Conservation (phyloP, 2,888 invertebrate genomes). For the Lycaena phlaeas region DNA sequence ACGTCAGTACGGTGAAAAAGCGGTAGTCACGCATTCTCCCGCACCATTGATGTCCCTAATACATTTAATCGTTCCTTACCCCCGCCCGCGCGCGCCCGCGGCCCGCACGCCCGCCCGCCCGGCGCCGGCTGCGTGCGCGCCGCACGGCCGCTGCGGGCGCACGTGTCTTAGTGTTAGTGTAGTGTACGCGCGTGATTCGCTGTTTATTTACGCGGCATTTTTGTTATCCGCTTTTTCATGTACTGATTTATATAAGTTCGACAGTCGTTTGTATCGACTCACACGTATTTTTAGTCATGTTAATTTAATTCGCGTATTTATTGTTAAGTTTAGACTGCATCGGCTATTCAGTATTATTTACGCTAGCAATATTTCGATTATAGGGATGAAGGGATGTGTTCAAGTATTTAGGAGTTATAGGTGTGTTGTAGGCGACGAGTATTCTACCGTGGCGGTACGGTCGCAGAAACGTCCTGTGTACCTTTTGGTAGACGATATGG, state of each 20-base stretch:
- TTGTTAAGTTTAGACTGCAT: constrained; percentile 36
- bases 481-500: neutral
- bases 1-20: constrained; percentile 61
- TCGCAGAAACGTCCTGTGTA: constrained; percentile 19
- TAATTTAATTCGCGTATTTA: constrained; percentile 34
- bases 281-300: constrained; percentile 29
- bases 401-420: constrained; percentile 19
- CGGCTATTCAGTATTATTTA: constrained; percentile 42
- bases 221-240: constrained; percentile 44
- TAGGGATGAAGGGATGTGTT: constrained; percentile 23
- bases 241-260: constrained; percentile 42
- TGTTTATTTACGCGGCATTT: constrained; percentile 28
- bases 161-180: constrained; percentile 29
- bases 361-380: constrained; percentile 24
- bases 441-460: constrained; percentile 18
- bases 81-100: constrained; percentile 17
- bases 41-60: constrained; percentile 22
- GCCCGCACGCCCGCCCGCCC: no score
- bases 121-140: no score
- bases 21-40: constrained; percentile 34
- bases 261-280: constrained; percentile 27
- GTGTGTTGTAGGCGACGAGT: constrained; percentile 20
- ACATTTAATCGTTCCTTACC: constrained; percentile 21
- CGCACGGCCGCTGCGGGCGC: constrained; percentile 22
- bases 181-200: constrained; percentile 38